These are phyloP conservation scores for Ceratothoa steindachneri DNA, from an alignment of 2,888 invertebrate genomes.

Conservation along the genomic window DNA sequence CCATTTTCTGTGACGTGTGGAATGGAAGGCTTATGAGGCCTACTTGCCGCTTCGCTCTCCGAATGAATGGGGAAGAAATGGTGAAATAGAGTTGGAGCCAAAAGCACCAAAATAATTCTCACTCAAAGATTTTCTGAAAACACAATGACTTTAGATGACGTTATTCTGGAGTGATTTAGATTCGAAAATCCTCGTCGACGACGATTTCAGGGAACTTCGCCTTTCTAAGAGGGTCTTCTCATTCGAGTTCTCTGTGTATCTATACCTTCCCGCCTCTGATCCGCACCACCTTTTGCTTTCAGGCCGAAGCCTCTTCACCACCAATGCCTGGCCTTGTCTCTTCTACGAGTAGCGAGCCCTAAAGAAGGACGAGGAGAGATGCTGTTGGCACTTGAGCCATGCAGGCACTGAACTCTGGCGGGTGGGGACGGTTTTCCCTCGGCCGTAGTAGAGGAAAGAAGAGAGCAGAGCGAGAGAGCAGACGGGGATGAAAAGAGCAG, in stretches of 20 bases:
- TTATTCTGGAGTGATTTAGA: too few relatives aligned
- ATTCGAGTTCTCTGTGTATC: neutral
- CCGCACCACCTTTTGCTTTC: neutral
- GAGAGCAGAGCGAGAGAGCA: neutral
- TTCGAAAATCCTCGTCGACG: neutral
- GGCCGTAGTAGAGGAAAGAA: neutral
- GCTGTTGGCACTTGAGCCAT: slow-evolving; percentile 9
- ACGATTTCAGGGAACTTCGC: neutral
- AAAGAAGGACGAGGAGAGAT: slow-evolving; percentile 9
- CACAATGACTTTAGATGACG: too few relatives aligned
- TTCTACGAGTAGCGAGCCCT: neutral
- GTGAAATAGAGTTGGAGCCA: too few relatives aligned
- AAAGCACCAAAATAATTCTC: too few relatives aligned
- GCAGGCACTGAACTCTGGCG: slow-evolving; percentile 1
- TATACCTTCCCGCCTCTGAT: neutral
- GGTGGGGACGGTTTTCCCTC: slow-evolving; percentile 3
- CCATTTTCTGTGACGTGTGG: too few relatives aligned
- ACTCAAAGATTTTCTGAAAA: too few relatives aligned
- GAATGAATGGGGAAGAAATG: too few relatives aligned
- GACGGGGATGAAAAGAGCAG: neutral
- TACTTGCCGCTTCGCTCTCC: too few relatives aligned
- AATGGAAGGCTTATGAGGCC: too few relatives aligned
- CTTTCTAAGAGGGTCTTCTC: neutral
- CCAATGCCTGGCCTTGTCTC: neutral
- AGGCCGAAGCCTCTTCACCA: neutral